Conservation (phyloP, 2,797 vertebrate genomes). For the Scyliorhinus canicula region DNA sequence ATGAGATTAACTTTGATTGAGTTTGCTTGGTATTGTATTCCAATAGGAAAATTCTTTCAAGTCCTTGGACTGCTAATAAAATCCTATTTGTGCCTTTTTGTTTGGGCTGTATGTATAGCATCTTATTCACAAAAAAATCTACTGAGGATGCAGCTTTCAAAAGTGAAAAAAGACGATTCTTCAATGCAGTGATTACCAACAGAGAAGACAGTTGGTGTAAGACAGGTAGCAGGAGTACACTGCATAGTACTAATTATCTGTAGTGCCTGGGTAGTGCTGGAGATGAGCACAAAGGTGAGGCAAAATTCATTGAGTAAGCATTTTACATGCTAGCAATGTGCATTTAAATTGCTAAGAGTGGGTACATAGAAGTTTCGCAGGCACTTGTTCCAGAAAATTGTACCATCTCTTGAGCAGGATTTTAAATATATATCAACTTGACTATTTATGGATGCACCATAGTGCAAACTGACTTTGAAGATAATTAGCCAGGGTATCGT, state of each 20-base stretch:
- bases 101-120: not conserved
- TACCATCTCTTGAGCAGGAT: not conserved
- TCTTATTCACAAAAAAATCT: not conserved
- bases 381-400: not conserved
- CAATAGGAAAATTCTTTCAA: not conserved
- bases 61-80: not conserved
- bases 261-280: not conserved
- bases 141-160: not conserved
- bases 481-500: not conserved
- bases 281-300: not conserved
- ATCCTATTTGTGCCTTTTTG: not conserved
- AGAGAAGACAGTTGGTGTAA: not conserved
- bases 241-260: slow-evolving; percentile 23
- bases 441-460: not conserved
- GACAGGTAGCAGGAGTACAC: slow-evolving; percentile 10
- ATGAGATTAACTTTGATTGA: not conserved
- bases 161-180: not conserved
- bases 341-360: slow-evolving; percentile 28
- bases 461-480: not conserved
- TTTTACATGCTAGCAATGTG: slow-evolving; percentile 15
- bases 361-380: slow-evolving; percentile 11
- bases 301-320: slow-evolving; percentile 32
- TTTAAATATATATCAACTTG: not conserved
- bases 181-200: not conserved
- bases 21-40: not conserved